Evolutionary conservation across 2,113 vertebrate species (phyloP).

Genomic region (Pelobates fuscus): DNA sequence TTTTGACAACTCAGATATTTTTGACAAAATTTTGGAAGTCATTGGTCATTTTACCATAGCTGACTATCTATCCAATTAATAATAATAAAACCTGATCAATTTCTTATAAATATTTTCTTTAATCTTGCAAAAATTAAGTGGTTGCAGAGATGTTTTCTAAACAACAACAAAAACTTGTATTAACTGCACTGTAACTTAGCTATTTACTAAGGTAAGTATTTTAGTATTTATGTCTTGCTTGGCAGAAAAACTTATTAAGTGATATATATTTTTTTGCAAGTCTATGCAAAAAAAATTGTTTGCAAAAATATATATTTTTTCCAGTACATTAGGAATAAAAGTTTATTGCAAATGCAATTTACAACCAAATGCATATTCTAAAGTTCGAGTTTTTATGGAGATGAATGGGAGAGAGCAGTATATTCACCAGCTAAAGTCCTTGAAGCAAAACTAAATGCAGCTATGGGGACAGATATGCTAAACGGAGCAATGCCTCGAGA

Average conservation of each 20-base stretch:
- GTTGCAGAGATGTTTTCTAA: constrained; percentile 9
- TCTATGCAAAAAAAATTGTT: constrained; percentile 48
- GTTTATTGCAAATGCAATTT: constrained; percentile 50
- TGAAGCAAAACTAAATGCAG: constrained; percentile 19
- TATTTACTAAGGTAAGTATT: constrained; percentile 22
- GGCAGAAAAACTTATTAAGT: constrained; percentile 35
- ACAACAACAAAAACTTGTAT: constrained; percentile 30
- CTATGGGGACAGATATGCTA: constrained; percentile 36
- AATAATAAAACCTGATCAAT: too few species aligned
- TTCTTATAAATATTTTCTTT: too few species aligned
- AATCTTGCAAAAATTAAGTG: too few species aligned
- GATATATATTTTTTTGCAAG: constrained; percentile 44
- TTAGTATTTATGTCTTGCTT: constrained; percentile 36
- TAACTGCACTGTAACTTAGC: constrained; percentile 41
- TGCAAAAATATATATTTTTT: constrained; percentile 47
- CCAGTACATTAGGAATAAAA: constrained; percentile 48
- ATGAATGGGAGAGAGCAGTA: constrained; percentile 41
- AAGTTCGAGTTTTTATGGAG: constrained; percentile 47
- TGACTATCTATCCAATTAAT: too few species aligned
- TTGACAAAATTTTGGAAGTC: too few species aligned
- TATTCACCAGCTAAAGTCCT: constrained; percentile 36
- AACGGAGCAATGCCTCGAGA: constrained; percentile 20
- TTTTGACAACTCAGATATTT: too few species aligned
- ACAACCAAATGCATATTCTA: constrained; percentile 51
- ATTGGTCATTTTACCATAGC: too few species aligned